Evolutionary conservation across 2,888 invertebrate genomes (phyloP).

Genomic region (Cheilosia urbana): DNA sequence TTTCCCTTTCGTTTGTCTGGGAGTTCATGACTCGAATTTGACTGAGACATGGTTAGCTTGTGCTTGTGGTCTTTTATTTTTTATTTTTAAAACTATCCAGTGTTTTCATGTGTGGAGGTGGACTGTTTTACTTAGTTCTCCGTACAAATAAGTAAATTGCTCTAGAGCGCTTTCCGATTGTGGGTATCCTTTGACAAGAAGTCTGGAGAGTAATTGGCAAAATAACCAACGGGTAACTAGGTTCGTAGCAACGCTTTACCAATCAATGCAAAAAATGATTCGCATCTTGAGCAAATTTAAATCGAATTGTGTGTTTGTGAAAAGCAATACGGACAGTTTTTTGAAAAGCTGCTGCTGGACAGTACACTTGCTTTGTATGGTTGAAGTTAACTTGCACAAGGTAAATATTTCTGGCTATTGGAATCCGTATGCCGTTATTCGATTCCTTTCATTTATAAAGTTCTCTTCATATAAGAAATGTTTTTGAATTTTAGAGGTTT

Average conservation of each 20-base stretch:
- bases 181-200: background rate
- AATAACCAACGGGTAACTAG: background rate
- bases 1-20: background rate
- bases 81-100: background rate
- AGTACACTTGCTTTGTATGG: no score
- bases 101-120: no score
- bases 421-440: no score
- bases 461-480: no score
- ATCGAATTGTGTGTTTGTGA: no score
- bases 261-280: background rate
- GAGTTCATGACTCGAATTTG: slow-evolving; percentile 27
- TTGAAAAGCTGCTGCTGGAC: no score
- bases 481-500: no score
- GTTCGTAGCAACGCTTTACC: background rate
- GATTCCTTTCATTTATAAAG: no score
- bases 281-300: no score
- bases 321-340: no score
- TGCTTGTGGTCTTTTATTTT: slow-evolving; percentile 1
- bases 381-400: no score
- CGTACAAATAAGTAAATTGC: background rate
- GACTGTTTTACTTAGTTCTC: background rate
- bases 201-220: background rate
- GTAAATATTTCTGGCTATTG: no score
- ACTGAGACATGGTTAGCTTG: slow-evolving; percentile 38
- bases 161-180: background rate